These are phyloP conservation scores for Steatornis caripensis DNA, from an alignment of 2,113 vertebrate species.

Conservation along the genomic window DNA sequence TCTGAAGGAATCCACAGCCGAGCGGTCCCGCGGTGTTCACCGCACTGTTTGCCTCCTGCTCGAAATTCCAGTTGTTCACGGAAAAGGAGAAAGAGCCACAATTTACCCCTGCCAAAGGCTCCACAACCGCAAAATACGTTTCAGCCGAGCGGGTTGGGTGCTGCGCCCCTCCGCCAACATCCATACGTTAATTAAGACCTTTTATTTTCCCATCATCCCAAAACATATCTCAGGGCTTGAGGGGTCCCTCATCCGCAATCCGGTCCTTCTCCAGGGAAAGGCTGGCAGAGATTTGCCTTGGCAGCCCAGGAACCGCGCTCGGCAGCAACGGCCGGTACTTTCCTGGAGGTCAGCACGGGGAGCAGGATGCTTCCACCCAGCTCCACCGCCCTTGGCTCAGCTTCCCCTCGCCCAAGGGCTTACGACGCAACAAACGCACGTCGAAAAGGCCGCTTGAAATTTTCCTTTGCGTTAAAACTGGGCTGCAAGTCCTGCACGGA, in stretches of 20 bases:
- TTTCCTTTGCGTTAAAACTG: background rate
- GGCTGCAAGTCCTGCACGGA: background rate
- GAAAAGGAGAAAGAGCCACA: background rate
- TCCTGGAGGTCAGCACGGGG: background rate
- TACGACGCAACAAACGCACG: background rate
- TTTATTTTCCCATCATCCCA: background rate
- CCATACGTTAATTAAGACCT: background rate
- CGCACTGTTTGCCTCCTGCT: accelerated
- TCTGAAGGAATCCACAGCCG: background rate
- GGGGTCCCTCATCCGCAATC: background rate
- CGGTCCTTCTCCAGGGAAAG: background rate
- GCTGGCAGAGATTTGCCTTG: background rate
- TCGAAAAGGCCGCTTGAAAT: accelerated
- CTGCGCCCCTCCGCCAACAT: background rate
- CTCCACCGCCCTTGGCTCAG: background rate
- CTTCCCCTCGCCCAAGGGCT: background rate
- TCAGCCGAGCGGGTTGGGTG: accelerated
- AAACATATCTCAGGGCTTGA: background rate
- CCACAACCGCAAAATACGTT: background rate
- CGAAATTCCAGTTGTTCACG: background rate
- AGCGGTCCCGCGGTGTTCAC: background rate
- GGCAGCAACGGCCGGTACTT: accelerated
- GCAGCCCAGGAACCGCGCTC: background rate
- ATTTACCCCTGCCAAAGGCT: background rate
- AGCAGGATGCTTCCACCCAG: background rate